These are phyloP conservation scores for Cirrhinus mrigala DNA, from an alignment of 2,797 vertebrate genomes.

Conservation along the genomic window DNA sequence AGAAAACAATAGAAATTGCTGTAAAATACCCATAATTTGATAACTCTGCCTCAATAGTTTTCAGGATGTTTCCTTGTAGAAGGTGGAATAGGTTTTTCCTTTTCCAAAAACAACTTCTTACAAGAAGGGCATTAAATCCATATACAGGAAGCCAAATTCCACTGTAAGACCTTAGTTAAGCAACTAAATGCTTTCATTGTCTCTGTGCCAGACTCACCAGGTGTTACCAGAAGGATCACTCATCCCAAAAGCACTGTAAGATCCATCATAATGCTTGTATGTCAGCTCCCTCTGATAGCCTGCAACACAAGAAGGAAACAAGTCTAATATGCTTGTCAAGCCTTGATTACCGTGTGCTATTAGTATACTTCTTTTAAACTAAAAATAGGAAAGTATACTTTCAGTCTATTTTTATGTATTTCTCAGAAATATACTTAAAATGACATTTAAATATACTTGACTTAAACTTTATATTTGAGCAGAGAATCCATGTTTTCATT, in stretches of 20 bases:
- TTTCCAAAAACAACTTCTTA: slow-evolving; percentile 1
- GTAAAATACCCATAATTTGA: neutral
- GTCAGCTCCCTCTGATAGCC: slow-evolving; percentile 88
- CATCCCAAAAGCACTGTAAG: slow-evolving; percentile 90
- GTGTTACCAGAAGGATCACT: slow-evolving; percentile 77
- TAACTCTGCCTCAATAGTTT: neutral
- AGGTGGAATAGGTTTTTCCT: neutral
- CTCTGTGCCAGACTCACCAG: slow-evolving; percentile 80
- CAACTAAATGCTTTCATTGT: slow-evolving; percentile 33
- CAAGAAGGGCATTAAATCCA: neutral
- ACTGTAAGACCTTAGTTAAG: slow-evolving; percentile 33
- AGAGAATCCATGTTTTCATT: too few species aligned
- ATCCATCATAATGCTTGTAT: slow-evolving; percentile 88
- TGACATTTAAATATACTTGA: too few species aligned
- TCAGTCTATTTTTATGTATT: too few species aligned
- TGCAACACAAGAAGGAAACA: slow-evolving; percentile 60
- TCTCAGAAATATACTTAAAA: too few species aligned
- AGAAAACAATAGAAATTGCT: neutral
- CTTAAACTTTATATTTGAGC: too few species aligned
- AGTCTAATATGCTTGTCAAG: neutral
- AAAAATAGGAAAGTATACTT: too few species aligned
- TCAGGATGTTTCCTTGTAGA: neutral
- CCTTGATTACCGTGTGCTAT: too few species aligned
- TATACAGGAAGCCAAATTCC: slow-evolving; percentile 23
- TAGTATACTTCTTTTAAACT: too few species aligned